These are phyloP conservation scores for Chauna torquata DNA, from an alignment of 2,113 vertebrate genomes.

Conservation along the genomic window DNA sequence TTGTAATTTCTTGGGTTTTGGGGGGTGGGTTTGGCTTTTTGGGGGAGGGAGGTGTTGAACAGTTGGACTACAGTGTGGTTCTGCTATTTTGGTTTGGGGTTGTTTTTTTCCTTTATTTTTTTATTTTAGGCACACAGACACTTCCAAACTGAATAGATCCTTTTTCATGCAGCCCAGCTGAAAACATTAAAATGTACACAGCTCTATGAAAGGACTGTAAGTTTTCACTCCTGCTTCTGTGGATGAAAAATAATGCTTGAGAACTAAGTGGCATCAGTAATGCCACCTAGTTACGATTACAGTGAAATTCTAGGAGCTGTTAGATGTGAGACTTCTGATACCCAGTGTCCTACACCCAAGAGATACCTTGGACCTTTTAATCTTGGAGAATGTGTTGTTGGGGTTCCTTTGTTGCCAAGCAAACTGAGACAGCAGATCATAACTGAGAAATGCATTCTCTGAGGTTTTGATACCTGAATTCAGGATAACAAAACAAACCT, in stretches of 20 bases:
- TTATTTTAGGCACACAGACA: neutral
- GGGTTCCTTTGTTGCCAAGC: neutral
- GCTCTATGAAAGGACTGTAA: neutral
- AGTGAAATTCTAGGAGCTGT: neutral
- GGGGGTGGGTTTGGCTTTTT: neutral
- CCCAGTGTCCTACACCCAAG: too few species aligned
- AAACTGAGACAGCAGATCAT: neutral
- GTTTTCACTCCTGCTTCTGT: neutral
- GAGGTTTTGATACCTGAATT: neutral
- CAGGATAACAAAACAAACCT: neutral
- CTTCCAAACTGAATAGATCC: neutral
- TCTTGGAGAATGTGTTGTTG: rapidly evolving
- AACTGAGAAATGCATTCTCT: neutral
- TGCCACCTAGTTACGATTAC: rapidly evolving
- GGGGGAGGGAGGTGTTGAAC: neutral
- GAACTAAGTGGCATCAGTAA: rapidly evolving
- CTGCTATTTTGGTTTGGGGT: neutral
- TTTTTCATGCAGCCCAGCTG: neutral
- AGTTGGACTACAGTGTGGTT: neutral
- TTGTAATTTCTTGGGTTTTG: neutral
- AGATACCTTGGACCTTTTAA: neutral
- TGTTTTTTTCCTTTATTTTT: neutral
- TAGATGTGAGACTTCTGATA: neutral
- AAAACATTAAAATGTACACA: neutral
- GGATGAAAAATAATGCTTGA: neutral